A percentile compares a stretch with the other conserved stretches of the same genome.
Evolutionary conservation across 2,113 vertebrate species (phyloP).

Genomic region (Notechis scutatus): DNA sequence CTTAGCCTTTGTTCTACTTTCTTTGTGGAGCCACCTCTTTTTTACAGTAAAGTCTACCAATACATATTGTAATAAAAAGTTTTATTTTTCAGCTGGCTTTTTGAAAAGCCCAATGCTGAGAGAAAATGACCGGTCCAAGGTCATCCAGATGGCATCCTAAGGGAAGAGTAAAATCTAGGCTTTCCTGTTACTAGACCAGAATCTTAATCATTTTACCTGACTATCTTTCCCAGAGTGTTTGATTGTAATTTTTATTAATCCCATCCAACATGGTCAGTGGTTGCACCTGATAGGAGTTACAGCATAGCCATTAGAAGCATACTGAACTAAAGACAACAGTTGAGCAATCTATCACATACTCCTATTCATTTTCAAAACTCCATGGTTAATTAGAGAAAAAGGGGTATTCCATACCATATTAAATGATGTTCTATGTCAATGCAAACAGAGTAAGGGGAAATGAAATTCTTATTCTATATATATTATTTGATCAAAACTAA

Average conservation of each 20-base stretch:
- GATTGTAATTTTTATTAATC: neutral
- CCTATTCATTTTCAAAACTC: neutral
- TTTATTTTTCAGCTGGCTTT: neutral
- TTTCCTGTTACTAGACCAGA: neutral
- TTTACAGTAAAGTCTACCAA: neutral
- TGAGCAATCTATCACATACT: neutral
- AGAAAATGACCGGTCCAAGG: neutral
- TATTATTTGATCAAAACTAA: neutral
- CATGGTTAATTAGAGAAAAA: neutral
- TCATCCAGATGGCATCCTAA: neutral
- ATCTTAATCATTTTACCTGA: neutral
- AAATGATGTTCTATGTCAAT: neutral
- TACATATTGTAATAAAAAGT: neutral
- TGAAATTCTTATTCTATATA: neutral
- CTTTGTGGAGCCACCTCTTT: neutral
- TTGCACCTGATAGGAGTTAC: neutral
- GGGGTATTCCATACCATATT: neutral
- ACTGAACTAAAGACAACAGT: neutral
- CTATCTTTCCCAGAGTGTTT: neutral
- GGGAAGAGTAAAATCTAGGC: neutral
- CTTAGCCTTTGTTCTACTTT: neutral
- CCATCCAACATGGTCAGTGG: neutral
- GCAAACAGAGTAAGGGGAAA: neutral
- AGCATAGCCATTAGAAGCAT: neutral
- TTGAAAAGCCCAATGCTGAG: neutral